phyloP scores from a whole-genome alignment of 2,113 vertebrate species.

The Callopanchax toddi region DNA sequence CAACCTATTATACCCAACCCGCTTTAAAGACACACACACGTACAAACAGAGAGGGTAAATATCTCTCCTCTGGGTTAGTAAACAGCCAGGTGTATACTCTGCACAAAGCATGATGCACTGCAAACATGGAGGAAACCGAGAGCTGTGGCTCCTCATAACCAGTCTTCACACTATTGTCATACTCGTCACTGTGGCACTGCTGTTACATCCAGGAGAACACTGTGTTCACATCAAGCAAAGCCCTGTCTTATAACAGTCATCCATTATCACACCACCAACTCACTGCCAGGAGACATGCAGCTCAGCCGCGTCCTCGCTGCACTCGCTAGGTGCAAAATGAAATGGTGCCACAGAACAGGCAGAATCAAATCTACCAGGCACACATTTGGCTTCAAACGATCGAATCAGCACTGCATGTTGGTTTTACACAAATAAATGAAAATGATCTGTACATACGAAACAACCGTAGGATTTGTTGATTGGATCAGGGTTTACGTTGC shows the following conservation, averaged over 20 bases:
- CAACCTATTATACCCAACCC: slow-evolving; percentile 41
- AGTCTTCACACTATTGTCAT: slow-evolving; percentile 38
- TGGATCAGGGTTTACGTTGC: too few species aligned
- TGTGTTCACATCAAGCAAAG: slow-evolving; percentile 50
- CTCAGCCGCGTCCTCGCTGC: slow-evolving; percentile 44
- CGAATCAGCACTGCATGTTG: background rate
- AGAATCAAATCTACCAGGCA: background rate
- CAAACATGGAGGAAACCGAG: slow-evolving; percentile 47
- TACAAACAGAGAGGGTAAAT: slow-evolving; percentile 53
- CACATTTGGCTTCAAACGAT: background rate
- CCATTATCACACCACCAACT: slow-evolving; percentile 53
- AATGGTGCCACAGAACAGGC: background rate
- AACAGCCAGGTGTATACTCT: slow-evolving; percentile 60
- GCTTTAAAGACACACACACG: slow-evolving; percentile 33
- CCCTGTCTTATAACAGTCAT: slow-evolving; percentile 47
- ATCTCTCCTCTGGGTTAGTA: slow-evolving; percentile 30
- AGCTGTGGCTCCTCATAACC: slow-evolving; percentile 45
- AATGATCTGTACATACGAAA: background rate
- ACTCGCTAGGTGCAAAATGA: slow-evolving; percentile 32
- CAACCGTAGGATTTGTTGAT: background rate
- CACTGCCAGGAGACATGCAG: slow-evolving; percentile 45
- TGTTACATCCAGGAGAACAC: slow-evolving; percentile 51
- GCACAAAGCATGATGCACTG: slow-evolving; percentile 35
- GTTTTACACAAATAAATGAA: background rate
- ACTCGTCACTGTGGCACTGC: slow-evolving; percentile 33